Evolutionary conservation across 2,888 invertebrate genomes (phyloP).

Genomic region (Meta bourneti): DNA sequence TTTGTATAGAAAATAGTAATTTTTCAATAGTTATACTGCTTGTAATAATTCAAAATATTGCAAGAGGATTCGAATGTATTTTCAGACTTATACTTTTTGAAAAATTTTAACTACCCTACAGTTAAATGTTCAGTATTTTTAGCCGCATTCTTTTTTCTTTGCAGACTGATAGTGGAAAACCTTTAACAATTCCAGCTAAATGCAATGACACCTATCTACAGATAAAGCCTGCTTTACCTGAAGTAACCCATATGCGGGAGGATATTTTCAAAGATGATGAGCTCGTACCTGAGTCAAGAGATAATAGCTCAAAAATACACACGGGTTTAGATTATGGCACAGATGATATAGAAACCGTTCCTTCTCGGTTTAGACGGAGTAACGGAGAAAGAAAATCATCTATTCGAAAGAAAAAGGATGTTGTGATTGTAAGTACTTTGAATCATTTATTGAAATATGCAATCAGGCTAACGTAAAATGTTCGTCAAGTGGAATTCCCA

Average conservation of each 20-base stretch:
- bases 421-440: conserved; percentile 54
- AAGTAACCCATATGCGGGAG: conserved; percentile 34
- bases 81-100: neutral
- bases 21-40: neutral
- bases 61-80: neutral
- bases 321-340: conserved; percentile 14
- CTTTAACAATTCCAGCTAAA: conserved; percentile 58
- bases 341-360: neutral
- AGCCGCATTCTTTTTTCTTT: neutral
- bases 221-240: conserved; percentile 33
- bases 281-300: conserved; percentile 5
- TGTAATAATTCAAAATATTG: neutral
- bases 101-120: no score
- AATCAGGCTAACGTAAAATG: no score
- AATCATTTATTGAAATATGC: no score
- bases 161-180: conserved; percentile 67
- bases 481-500: no score
- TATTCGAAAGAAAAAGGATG: conserved; percentile 32
- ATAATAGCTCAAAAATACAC: conserved; percentile 5
- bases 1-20: neutral
- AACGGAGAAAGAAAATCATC: conserved; percentile 5
- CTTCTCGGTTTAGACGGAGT: conserved; percentile 25
- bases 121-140: no score
- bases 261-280: conserved; percentile 49
- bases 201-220: conserved; percentile 68